Base-by-base conservation (phyloP, 1,140 invertebrate genomes). In the Himalopsyche phryganea region DNA sequence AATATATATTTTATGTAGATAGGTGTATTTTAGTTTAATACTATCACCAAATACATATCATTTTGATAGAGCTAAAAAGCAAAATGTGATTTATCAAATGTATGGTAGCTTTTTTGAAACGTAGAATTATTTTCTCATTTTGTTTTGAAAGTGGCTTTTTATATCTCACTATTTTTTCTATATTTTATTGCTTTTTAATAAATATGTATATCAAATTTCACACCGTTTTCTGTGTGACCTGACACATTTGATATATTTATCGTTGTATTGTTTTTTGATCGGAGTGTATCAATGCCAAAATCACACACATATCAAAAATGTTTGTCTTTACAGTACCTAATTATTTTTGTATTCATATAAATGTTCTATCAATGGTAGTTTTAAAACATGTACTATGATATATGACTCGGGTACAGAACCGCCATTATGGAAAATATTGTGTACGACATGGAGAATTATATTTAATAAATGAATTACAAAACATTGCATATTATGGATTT, bases 391-490 rank as follows among this genome's bases (percentile, higher is more conserved):
- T 58, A 58, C 48, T 49, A 40, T 42, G 54, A 54, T 47, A 54
- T 50, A 57, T 49, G 42, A 46, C 19, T 48, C 38, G 53, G 28
- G 40, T 48, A 59, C 50, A 58, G 55, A 57, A 57, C 61, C 56
- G 46, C 44, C 32, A 42, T 45, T 23, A 60, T 49, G 54, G 45
- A 23, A 42, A 11, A 59, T 50, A 46, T 50, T 44, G 50, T 63
- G 61, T 63, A 60, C 57, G 61, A 60, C 61, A 63, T 63, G 57
- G 51, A 63, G 41, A 60, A 57, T 48, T 60, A 60, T 60, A 60
- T 63, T 63, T 60, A 63, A 63, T 63, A 63, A 63, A 63, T 63
- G 52, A 63, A 63, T 60, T 60, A 47, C 57, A 57, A 63, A 63
- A 57, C 33, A 50, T 50, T 44, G 40, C 38, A 46, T 35, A 38